Base-by-base conservation (phyloP, 2,113 vertebrate species). In the Neodontobutis hainanensis region DNA sequence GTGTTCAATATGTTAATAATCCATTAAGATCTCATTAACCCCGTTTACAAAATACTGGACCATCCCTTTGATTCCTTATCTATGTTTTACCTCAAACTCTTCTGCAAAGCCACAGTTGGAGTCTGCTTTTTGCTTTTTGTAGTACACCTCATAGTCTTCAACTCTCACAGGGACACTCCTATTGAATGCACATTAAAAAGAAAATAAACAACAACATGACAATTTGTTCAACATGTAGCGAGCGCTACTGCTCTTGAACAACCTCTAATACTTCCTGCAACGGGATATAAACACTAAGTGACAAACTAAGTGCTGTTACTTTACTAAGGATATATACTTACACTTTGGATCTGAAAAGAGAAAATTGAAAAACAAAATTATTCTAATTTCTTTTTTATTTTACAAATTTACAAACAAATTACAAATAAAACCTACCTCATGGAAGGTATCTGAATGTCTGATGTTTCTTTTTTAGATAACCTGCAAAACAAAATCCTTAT, bases 31-130 rank as follows among this genome's bases (percentile, higher is more conserved):
- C 19, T 27, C 19, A 27, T 27, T 2, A 3, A 27, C 19, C 19
- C 19, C 19, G 19, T 27, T 46, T 14, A 46, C 44, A 46, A 11
- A 46, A 46, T 27, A 59, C 6, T 61, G 10, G 8, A 52, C 8
- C 8, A 16, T 43, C 10, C 42, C 42, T 8, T 11, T 43, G 10
- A 11, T 43, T 43, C 9, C 9, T 34, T 2, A 67, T 60, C 12
- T 44, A 10, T 46, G 4, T 56, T 69, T 87, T 78, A 98, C 97
- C 89, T 98, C 97, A 68, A 96, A 99, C 56, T 99, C 96, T 75
- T 95, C 95, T n/a, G 95, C 95, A 70, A 97, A 99, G 47, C 97
- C 96, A 81, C 95, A 98, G 88, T 94, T 97, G 69, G 94, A 96
- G 80, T 99, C 94, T 0, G 96, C 95, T 70, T 92, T 94, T 84